These are phyloP conservation scores for Cheilosia variabilis DNA, from an alignment of 2,888 invertebrate species.

Conservation along the genomic window DNA sequence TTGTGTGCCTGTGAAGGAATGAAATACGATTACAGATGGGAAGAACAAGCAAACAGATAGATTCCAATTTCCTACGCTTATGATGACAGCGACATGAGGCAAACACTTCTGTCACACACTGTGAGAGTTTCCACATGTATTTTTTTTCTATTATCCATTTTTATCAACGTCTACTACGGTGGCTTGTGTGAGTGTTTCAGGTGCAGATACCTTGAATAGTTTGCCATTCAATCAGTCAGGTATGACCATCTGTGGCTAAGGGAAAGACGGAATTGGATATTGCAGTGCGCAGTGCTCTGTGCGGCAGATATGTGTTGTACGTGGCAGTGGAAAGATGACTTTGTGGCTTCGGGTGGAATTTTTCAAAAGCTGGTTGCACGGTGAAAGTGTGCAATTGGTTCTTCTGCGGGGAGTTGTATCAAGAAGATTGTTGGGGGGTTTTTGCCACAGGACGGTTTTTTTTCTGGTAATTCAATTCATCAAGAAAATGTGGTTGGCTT, in stretches of 20 bases:
- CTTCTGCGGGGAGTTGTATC: background rate
- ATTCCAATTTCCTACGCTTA: conserved; percentile 62
- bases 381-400: background rate
- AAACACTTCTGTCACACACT: conserved; percentile 42
- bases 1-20: background rate
- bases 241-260: conserved; percentile 44
- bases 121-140: conserved; percentile 8
- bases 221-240: conserved; percentile 43
- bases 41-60: conserved; percentile 23
- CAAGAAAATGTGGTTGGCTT: too few relatives aligned
- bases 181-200: conserved; percentile 13
- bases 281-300: background rate
- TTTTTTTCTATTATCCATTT: background rate
- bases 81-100: conserved; percentile 32
- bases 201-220: conserved; percentile 30
- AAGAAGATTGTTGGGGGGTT: background rate
- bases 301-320: too few relatives aligned
- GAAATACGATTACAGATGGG: conserved; percentile 45
- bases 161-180: background rate
- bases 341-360: conserved; percentile 41
- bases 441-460: background rate
- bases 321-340: conserved; percentile 23
- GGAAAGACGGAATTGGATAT: conserved; percentile 40
- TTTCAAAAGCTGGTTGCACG: conserved; percentile 13
- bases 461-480: too few relatives aligned